These are phyloP conservation scores for Acheta domesticus DNA, from an alignment of 2,888 invertebrate genomes.

Conservation along the genomic window DNA sequence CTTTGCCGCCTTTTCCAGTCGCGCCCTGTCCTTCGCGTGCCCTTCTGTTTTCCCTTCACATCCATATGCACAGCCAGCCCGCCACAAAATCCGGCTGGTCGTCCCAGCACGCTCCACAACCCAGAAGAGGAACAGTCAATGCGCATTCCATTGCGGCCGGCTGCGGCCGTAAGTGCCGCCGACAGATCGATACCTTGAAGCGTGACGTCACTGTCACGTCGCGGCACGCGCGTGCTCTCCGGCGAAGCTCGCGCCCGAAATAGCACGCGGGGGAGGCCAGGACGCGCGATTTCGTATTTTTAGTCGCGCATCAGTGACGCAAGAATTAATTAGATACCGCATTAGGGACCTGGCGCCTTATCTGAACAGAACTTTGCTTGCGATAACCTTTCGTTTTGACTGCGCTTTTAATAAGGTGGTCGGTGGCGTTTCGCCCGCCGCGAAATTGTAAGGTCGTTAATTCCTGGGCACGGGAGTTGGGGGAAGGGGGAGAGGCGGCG, in stretches of 20 bases:
- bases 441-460: neutral
- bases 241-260: neutral
- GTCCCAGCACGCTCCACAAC: neutral
- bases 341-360: neutral
- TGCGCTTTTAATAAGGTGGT: neutral
- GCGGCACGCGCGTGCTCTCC: neutral
- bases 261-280: neutral
- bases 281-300: neutral
- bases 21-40: too few relatives aligned
- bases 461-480: too few relatives aligned
- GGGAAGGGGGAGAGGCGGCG: neutral
- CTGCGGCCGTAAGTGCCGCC: neutral
- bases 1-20: too few relatives aligned
- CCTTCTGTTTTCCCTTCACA: too few relatives aligned
- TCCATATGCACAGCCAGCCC: too few relatives aligned
- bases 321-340: neutral
- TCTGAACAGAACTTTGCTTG: neutral
- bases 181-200: neutral
- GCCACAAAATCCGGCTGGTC: neutral
- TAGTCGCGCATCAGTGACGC: neutral
- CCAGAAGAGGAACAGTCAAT: neutral
- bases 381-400: neutral
- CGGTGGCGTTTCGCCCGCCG: neutral
- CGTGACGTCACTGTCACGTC: neutral
- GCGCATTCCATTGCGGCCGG: slow-evolving; percentile 18